Base-by-base conservation (phyloP, 2,888 invertebrate species). In the Hecatera dysodea region DNA sequence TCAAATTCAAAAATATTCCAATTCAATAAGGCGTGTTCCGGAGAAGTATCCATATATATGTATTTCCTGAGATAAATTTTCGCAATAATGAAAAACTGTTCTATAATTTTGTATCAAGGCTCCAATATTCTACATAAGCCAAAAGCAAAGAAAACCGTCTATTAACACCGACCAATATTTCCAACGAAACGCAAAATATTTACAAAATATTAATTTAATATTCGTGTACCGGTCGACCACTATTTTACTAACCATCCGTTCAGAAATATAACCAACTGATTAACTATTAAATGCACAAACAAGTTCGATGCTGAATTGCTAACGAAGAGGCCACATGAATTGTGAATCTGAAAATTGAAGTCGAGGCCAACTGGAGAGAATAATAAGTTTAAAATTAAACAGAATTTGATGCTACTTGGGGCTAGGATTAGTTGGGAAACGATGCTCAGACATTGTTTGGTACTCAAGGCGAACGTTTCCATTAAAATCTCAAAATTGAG, bases 231-330 rank as follows among this genome's bases (percentile, higher is more conserved):
- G 39, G 29, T 72, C 39, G 2, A 52, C 17, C 27, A 46, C 11
- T 75, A 27, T 62, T 80, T 68, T 11, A 80, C 69, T 59, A 39
- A 56, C 46, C 24, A 24, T 27, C n/a, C n/a, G 22, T 63, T 64
- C 66, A 67, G 72, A 70, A 52, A 74, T 55, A 78, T 74, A 60
- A 66, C 57, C 64, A 57, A 9, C 48, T 57, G 24, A 68, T 70
- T 62, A 65, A 70, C 42, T 67, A 73, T 80, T 81, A 27, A 67
- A 61, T 44, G 53, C 62, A 66, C 62, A 55, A 67, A 66, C 62
- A 55, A 67, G 64, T 62, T 78, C 55, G 59, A 67, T 60, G 44
- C 24, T 66, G 67, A 77, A 78, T 68, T 17, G 42, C 27, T 27
- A 44, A 62, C 29, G 44, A 59, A 59, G 36, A 55, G 46, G 46